These are phyloP conservation scores for Sisor rabdophorus DNA, from an alignment of 2,113 vertebrate species.

Conservation along the genomic window DNA sequence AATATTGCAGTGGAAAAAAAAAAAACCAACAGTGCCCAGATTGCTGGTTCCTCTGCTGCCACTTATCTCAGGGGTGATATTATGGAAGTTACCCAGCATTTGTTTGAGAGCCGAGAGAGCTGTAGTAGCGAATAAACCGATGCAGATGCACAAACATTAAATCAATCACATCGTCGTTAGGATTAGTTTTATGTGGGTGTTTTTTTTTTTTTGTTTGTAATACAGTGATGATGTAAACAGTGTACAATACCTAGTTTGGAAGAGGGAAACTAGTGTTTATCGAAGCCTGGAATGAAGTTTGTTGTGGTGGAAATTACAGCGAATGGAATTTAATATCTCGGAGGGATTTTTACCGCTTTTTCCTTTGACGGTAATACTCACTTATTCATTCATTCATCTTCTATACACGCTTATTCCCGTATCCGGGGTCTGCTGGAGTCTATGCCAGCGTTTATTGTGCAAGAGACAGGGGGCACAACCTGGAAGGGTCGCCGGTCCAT, in stretches of 20 bases:
- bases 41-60: slow-evolving; percentile 45
- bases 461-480: no score
- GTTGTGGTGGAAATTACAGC: neutral
- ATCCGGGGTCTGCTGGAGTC: no score
- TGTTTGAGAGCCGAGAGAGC: slow-evolving; percentile 37
- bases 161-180: slow-evolving; percentile 40
- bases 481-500: no score
- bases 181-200: slow-evolving; percentile 9
- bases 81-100: slow-evolving; percentile 37
- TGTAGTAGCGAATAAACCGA: slow-evolving; percentile 31
- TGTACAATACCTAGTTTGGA: neutral
- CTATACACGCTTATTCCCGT: no score
- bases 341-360: neutral
- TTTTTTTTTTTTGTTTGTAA: slow-evolving; percentile 4
- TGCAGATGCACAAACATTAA: slow-evolving; percentile 41
- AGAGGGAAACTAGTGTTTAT: neutral
- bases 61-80: slow-evolving; percentile 47
- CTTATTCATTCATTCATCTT: no score
- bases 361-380: no score
- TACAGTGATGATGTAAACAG: slow-evolving; percentile 7
- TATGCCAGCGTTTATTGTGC: no score
- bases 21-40: slow-evolving; percentile 44
- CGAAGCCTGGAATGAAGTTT: neutral
- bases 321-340: neutral
- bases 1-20: slow-evolving; percentile 24